Percentiles rank a stretch among this genome's conserved stretches.
These are phyloP conservation scores for Eupithecia pulchellata DNA, from an alignment of 2,888 invertebrate genomes.

Conservation along the genomic window DNA sequence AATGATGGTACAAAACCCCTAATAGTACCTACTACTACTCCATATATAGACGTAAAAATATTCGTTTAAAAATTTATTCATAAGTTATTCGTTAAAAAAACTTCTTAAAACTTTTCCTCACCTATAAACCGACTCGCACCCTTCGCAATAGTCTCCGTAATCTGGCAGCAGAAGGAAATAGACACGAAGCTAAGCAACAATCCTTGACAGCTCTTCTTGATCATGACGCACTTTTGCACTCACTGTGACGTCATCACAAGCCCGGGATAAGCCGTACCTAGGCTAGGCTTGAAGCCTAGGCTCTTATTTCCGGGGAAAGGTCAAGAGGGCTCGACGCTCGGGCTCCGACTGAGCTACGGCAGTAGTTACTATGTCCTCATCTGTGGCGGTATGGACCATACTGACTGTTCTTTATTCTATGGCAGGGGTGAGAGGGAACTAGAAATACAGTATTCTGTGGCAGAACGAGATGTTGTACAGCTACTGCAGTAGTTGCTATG, in stretches of 20 bases:
- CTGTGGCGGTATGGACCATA: slow-evolving; percentile 15
- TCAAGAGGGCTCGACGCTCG: slow-evolving; percentile 72
- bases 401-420: neutral
- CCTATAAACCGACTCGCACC: slow-evolving; percentile 81
- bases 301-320: slow-evolving; percentile 49
- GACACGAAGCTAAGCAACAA: slow-evolving; percentile 80
- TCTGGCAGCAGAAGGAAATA: slow-evolving; percentile 81
- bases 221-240: slow-evolving; percentile 60
- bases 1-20: too few relatives aligned
- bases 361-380: neutral
- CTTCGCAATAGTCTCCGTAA: slow-evolving; percentile 80
- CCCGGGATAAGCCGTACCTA: slow-evolving; percentile 28
- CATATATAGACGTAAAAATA: neutral
- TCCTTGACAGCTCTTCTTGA: slow-evolving; percentile 79
- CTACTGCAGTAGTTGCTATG: neutral
- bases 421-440: slow-evolving; percentile 30
- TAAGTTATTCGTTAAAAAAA: neutral
- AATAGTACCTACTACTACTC: too few relatives aligned
- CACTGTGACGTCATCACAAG: slow-evolving; percentile 49
- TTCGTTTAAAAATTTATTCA: neutral
- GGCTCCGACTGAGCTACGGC: slow-evolving; percentile 64
- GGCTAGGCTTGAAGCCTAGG: neutral
- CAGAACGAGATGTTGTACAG: neutral
- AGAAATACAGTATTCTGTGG: slow-evolving; percentile 32
- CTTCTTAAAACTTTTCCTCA: slow-evolving; percentile 51